phyloP scores from a whole-genome alignment of 2,113 vertebrate species.

The Callopanchax toddi region DNA sequence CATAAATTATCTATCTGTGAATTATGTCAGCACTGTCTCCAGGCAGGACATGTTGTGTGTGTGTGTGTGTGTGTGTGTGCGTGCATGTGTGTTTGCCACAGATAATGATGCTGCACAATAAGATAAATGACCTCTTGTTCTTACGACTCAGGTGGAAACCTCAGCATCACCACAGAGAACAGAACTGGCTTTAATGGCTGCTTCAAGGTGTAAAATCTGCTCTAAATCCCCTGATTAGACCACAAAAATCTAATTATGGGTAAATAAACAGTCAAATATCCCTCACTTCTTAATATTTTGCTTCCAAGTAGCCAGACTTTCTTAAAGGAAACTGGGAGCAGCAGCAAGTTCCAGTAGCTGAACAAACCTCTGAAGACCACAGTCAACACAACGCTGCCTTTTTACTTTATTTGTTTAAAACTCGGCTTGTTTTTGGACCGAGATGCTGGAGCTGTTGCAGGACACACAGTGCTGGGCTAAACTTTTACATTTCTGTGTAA shows the following conservation, averaged over 20 bases:
- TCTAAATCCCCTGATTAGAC: background rate
- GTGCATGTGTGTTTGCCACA: constrained; percentile 19
- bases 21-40: constrained; percentile 50
- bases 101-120: constrained; percentile 45
- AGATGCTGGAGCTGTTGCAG: no score
- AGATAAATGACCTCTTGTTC: constrained; percentile 61
- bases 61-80: background rate
- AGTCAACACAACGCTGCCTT: background rate
- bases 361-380: background rate
- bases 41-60: constrained; percentile 45
- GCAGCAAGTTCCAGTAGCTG: background rate
- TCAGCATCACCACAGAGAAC: background rate
- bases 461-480: no score
- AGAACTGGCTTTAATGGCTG: constrained; percentile 7
- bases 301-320: background rate
- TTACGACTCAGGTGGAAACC: constrained; percentile 30
- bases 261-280: background rate
- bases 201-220: background rate
- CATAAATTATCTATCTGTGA: constrained; percentile 53
- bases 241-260: background rate
- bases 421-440: no score
- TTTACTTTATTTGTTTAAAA: no score
- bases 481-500: no score
- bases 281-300: background rate
- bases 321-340: background rate